Evolutionary conservation across 2,113 vertebrate genomes (phyloP).

Genomic region (Bufo bufo): DNA sequence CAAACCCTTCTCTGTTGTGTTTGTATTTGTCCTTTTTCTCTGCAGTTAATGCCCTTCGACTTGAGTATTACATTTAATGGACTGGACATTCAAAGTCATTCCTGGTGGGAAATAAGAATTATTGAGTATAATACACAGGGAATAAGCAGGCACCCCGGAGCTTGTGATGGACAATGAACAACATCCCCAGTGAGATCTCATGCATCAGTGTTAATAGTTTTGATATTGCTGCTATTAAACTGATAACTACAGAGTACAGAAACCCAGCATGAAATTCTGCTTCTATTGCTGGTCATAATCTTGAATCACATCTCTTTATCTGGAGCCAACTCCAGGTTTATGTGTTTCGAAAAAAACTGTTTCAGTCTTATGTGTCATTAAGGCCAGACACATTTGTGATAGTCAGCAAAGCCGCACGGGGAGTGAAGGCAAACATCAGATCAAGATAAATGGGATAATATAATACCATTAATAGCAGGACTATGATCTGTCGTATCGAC

Average conservation of each 20-base stretch:
- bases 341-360: not conserved
- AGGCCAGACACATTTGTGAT: not conserved
- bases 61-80: not conserved
- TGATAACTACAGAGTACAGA: constrained; percentile 4
- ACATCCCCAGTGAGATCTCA: not conserved
- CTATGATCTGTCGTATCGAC: too few relatives aligned
- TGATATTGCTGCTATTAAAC: constrained; percentile 12
- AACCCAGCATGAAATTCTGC: not conserved
- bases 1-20: too few relatives aligned
- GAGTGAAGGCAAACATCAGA: not conserved
- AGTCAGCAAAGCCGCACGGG: not conserved
- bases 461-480: not conserved
- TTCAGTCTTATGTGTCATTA: not conserved
- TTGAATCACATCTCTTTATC: not conserved
- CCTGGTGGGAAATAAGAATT: not conserved
- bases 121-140: not conserved
- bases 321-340: not conserved
- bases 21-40: too few relatives aligned
- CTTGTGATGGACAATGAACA: not conserved
- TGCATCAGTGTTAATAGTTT: constrained; percentile 12
- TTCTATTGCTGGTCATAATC: constrained; percentile 7
- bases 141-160: not conserved
- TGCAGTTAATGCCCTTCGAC: not conserved
- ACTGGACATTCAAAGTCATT: not conserved
- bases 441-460: not conserved